Evolutionary conservation across 2,113 vertebrate species (phyloP).

Genomic region (Saimiri boliviensis): DNA sequence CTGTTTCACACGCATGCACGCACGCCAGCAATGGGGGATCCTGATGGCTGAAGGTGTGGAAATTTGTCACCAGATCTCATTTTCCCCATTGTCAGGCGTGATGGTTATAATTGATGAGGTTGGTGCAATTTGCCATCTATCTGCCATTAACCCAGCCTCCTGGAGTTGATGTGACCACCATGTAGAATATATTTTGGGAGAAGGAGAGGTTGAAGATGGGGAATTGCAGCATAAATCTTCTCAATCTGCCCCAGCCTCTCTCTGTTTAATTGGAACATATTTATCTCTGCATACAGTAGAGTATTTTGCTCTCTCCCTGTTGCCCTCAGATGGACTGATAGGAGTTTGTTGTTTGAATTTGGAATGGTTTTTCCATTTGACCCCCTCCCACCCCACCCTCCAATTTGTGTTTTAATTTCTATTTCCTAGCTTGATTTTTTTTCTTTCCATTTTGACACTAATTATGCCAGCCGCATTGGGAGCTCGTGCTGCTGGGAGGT

Average conservation of each 20-base stretch:
- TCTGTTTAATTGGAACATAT: slow-evolving; percentile 39
- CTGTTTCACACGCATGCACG: neutral
- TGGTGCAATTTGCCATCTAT: slow-evolving; percentile 90
- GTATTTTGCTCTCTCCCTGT: neutral
- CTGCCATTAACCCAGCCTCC: slow-evolving; percentile 88
- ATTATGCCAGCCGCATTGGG: slow-evolving; percentile 84
- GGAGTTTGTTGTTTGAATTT: slow-evolving; percentile 78
- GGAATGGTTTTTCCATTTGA: slow-evolving; percentile 72
- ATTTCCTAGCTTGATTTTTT: slow-evolving; percentile 81
- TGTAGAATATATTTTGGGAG: slow-evolving; percentile 81
- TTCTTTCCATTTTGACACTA: slow-evolving; percentile 84
- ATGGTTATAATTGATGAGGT: slow-evolving; percentile 94
- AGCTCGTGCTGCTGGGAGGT: slow-evolving; percentile 82
- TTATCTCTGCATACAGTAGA: slow-evolving; percentile 23
- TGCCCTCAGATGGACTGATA: neutral
- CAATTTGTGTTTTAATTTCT: slow-evolving; percentile 82
- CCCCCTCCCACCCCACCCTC: slow-evolving; percentile 15
- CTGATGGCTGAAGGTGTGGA: slow-evolving; percentile 11
- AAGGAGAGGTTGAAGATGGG: slow-evolving; percentile 46
- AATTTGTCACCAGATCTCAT: slow-evolving; percentile 69
- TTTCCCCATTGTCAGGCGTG: slow-evolving; percentile 89
- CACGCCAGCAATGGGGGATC: neutral
- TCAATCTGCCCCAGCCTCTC: slow-evolving; percentile 29
- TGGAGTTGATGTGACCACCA: slow-evolving; percentile 89
- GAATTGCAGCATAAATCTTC: slow-evolving; percentile 50